phyloP scores from a whole-genome alignment of 2,888 invertebrate genomes.

The Incurvaria masculella region DNA sequence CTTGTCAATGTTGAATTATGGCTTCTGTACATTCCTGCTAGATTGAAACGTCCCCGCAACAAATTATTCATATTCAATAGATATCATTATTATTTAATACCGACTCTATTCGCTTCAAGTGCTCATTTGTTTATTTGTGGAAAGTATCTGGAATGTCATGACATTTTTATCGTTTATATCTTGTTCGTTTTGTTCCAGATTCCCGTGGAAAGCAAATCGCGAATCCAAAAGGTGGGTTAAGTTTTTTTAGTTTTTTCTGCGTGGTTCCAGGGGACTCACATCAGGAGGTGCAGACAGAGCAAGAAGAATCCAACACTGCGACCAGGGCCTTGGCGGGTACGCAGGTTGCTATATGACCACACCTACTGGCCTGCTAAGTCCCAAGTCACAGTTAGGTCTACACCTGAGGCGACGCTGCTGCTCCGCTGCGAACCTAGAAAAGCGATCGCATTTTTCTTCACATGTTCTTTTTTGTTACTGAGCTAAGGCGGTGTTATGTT shows the following conservation, averaged over 20 bases:
- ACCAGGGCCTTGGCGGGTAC: slow-evolving; percentile 74
- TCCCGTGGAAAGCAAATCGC: no score
- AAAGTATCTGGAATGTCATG: no score
- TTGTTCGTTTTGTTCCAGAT: no score
- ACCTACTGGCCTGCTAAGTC: slow-evolving; percentile 87
- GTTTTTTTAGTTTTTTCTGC: no score
- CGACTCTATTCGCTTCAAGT: no score
- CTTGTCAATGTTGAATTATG: not conserved
- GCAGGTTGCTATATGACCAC: slow-evolving; percentile 49
- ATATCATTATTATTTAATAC: no score
- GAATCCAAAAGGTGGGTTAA: no score
- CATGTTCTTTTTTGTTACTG: not conserved
- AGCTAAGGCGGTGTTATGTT: not conserved
- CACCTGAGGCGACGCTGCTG: slow-evolving; percentile 3
- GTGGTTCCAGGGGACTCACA: no score
- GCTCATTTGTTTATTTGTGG: no score
- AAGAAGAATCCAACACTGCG: slow-evolving; percentile 21
- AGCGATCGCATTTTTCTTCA: not conserved
- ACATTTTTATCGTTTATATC: no score
- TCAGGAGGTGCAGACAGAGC: no score
- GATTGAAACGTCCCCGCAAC: not conserved
- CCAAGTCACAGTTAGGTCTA: slow-evolving; percentile 60
- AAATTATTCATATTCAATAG: not conserved
- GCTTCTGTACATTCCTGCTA: not conserved
- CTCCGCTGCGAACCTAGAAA: no score